Percentiles rank a stretch among this genome's conserved stretches.
phyloP scores from a whole-genome alignment of 2,888 invertebrate species.

The Rhingia rostrata region DNA sequence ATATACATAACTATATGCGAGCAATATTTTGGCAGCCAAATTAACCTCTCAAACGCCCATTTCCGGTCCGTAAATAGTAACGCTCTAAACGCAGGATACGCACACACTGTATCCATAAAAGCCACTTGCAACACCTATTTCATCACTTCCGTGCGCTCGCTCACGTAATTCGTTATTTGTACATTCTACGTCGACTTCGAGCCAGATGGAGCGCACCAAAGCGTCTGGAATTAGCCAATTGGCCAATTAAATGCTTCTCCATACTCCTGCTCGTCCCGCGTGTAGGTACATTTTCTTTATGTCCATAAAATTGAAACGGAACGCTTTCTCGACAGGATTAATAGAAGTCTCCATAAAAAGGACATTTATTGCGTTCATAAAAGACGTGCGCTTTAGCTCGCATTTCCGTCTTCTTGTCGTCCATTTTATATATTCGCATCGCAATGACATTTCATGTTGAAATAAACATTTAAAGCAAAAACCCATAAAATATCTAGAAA shows the following conservation, averaged over 20 bases:
- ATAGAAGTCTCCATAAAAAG: slow-evolving; percentile 65
- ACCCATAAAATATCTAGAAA: slow-evolving; percentile 57
- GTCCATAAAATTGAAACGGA: slow-evolving; percentile 48
- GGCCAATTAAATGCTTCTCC: slow-evolving; percentile 61
- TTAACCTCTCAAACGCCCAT: slow-evolving; percentile 53
- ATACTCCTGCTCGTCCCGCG: not conserved
- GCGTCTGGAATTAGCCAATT: slow-evolving; percentile 67
- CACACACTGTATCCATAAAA: slow-evolving; percentile 50
- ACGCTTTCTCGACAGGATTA: slow-evolving; percentile 64
- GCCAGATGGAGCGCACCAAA: slow-evolving; percentile 23
- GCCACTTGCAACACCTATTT: slow-evolving; percentile 65
- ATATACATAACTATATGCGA: slow-evolving; percentile 20
- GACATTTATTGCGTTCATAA: slow-evolving; percentile 61
- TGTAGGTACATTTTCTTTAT: slow-evolving; percentile 7
- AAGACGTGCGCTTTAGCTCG: slow-evolving; percentile 21
- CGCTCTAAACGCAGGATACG: not conserved
- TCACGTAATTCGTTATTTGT: slow-evolving; percentile 32
- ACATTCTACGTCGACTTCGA: slow-evolving; percentile 2
- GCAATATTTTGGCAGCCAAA: slow-evolving; percentile 52
- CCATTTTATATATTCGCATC: not conserved
- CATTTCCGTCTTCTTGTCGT: not conserved
- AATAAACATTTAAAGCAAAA: slow-evolving; percentile 33
- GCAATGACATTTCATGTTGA: slow-evolving; percentile 4
- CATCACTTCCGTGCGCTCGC: slow-evolving; percentile 39
- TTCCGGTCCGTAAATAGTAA: slow-evolving; percentile 51